phyloP scores from a whole-genome alignment of 2,113 vertebrate genomes.

The Ptychochromis oligacanthus region DNA sequence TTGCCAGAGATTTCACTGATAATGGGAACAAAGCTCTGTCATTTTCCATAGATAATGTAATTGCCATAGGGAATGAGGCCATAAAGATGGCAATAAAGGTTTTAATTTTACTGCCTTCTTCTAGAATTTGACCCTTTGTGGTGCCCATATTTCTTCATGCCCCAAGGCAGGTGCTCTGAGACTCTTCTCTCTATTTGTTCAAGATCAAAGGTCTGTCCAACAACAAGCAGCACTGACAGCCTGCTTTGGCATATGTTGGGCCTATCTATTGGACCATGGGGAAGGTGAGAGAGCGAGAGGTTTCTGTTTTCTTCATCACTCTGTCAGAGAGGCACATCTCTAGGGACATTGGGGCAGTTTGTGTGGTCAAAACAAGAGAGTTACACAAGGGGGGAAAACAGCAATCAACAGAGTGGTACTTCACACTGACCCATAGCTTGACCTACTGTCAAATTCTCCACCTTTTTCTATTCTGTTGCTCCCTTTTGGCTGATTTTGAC shows the following conservation, averaged over 20 bases:
- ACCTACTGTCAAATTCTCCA: slow-evolving; percentile 55
- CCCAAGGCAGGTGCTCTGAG: slow-evolving; percentile 57
- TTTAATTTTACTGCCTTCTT: slow-evolving; percentile 71
- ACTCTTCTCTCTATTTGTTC: slow-evolving; percentile 65
- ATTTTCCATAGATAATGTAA: slow-evolving; percentile 72
- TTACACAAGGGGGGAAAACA: slow-evolving; percentile 41
- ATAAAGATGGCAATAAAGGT: slow-evolving; percentile 73
- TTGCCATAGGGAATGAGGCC: slow-evolving; percentile 67
- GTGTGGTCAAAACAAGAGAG: slow-evolving; percentile 67
- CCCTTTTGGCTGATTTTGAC: slow-evolving; percentile 58
- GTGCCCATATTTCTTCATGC: slow-evolving; percentile 57
- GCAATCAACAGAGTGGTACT: slow-evolving; percentile 55
- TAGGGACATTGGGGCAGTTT: slow-evolving; percentile 49
- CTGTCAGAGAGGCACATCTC: slow-evolving; percentile 61
- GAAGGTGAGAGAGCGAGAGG: slow-evolving; percentile 59
- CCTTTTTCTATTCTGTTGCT: slow-evolving; percentile 25
- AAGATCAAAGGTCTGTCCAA: slow-evolving; percentile 72
- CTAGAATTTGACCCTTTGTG: slow-evolving; percentile 64
- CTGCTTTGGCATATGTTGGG: slow-evolving; percentile 44
- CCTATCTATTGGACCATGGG: slow-evolving; percentile 47
- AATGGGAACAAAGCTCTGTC: slow-evolving; percentile 65
- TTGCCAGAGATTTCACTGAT: slow-evolving; percentile 56
- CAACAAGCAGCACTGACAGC: slow-evolving; percentile 64
- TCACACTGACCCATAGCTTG: slow-evolving; percentile 55
- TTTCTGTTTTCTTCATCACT: slow-evolving; percentile 65